Evolutionary conservation across 2,888 invertebrate species (phyloP), one percentile per base, ranked within the genome.

Genomic region (Lepidochrysops patricia): DNA sequence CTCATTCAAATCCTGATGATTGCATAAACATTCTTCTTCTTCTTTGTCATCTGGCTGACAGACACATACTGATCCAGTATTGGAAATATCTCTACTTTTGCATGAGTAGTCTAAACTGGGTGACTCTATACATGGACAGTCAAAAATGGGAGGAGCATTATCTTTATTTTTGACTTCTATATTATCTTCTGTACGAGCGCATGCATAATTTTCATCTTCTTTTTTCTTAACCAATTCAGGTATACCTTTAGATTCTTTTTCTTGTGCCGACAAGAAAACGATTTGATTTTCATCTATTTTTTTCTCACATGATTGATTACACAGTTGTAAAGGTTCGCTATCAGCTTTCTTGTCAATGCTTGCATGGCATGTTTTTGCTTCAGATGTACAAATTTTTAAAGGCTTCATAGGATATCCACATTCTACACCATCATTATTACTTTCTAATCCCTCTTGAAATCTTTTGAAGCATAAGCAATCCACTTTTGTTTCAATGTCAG

Each of bases 11-110:
- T 43, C 19, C 9, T 9, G 4, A 43, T 19, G 19, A 19, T 43
- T 19, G 43, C 43, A 43, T 19, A 4, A 4, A 43, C 19, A 19
- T 43, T 43, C 43, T 12, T 23, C 43, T 6, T 19, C 43, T 43
- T 43, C 19, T 12, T 43, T 43, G 19, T 23, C 43, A 43, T 43
- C 43, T 4, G 75, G 73, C 58, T 74, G 62, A 63, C 78, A 80
- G 25, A 67, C 61, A 59, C 79, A 80, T 35, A 62, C 23, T 1
- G 43, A 19, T 43, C 19, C 43, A 23, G 19, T 19, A 9, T 43
- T 19, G 9, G 43, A 12, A 19, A 43, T 43, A 4, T 43, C 43
- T 19, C 43, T 23, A 19, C 23, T 19, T 19, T 7, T 19, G 12
- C 43, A 43, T 13, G 43, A 43, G 23, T 19, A 43, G 9, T 19